These are phyloP conservation scores for Cylloceria caligata DNA, from an alignment of 2,888 invertebrate genomes.

Conservation along the genomic window DNA sequence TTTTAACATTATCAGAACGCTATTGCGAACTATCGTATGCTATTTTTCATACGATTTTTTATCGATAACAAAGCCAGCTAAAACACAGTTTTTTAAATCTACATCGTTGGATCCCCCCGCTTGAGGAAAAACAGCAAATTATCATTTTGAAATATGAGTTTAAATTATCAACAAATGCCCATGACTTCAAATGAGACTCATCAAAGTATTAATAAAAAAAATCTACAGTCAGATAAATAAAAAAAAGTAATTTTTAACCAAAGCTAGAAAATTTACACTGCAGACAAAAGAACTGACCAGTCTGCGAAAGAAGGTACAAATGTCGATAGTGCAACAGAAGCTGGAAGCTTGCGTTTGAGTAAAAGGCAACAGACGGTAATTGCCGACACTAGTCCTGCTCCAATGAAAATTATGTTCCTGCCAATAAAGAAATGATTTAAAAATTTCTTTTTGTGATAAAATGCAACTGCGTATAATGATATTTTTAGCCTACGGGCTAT, in stretches of 20 bases:
- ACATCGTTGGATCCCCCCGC: too few relatives aligned
- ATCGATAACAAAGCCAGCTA: too few relatives aligned
- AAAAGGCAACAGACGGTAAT: constrained; percentile 74
- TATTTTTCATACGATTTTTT: too few relatives aligned
- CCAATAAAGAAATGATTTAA: constrained; percentile 49
- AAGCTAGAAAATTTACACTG: not conserved
- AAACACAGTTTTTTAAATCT: too few relatives aligned
- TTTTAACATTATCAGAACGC: too few relatives aligned
- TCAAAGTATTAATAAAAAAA: not conserved
- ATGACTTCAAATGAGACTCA: not conserved
- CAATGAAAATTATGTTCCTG: constrained; percentile 74
- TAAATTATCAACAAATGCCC: not conserved
- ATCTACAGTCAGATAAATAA: not conserved
- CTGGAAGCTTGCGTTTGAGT: constrained; percentile 71
- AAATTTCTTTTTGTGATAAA: not conserved
- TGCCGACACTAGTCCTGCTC: constrained; percentile 74
- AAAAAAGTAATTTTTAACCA: not conserved
- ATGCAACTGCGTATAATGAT: constrained; percentile 4
- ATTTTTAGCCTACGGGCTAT: not conserved
- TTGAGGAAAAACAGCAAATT: not conserved
- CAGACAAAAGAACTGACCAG: constrained; percentile 72
- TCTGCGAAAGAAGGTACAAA: constrained; percentile 72
- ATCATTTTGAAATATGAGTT: not conserved
- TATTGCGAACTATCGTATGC: too few relatives aligned
- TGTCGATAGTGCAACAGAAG: constrained; percentile 69